These are phyloP conservation scores for Siderastrea siderea DNA, from an alignment of 92 coral and sea anemone species.

Conservation along the genomic window DNA sequence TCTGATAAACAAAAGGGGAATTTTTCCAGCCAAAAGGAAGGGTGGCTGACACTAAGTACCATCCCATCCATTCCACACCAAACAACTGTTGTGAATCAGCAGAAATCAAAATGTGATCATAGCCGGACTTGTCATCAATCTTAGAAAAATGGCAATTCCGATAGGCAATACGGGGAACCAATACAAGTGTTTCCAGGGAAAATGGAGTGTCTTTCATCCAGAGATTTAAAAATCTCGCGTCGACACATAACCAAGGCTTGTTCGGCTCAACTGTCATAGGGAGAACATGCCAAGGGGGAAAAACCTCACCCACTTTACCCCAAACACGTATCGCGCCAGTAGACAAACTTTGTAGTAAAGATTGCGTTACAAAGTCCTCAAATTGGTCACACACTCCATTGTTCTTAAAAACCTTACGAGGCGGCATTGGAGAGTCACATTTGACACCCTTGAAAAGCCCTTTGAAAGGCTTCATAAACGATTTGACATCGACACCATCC, in stretches of 20 bases:
- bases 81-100: no score
- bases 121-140: not conserved
- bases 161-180: slow-evolving; percentile 9
- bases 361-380: not conserved
- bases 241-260: slow-evolving; percentile 21
- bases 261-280: slow-evolving; percentile 45
- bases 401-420: slow-evolving; percentile 12
- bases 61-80: no score
- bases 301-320: slow-evolving; percentile 30
- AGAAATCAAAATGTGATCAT: no score
- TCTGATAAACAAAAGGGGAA: slow-evolving; percentile 25
- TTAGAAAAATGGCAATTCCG: no score
- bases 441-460: slow-evolving; percentile 22
- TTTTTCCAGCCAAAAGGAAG: not conserved
- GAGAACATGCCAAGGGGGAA: slow-evolving; percentile 39
- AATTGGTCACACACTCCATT: slow-evolving; percentile 6
- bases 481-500: no score
- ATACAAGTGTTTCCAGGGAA: slow-evolving; percentile 21
- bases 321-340: slow-evolving; percentile 42
- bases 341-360: not conserved
- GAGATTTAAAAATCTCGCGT: not conserved
- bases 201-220: slow-evolving; percentile 55
- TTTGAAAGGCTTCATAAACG: slow-evolving; percentile 7
- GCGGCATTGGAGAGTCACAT: slow-evolving; percentile 20
- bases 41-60: no score